A percentile compares a stretch with the other conserved stretches of the same genome.
Conservation (phyloP, 1,140 invertebrate genomes). For the Drosophila melanogaster region Release_6_plus_ISO1_MT NT_033779.5:18837501-18838000, state of each 20-base stretch:
- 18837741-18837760: slow-evolving; percentile 43
- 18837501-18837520: slow-evolving; percentile 56
- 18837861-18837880: slow-evolving; percentile 28
- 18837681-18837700: slow-evolving; percentile 54
- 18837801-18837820: slow-evolving; percentile 67
- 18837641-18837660: slow-evolving; percentile 62
- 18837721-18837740: slow-evolving; percentile 53
- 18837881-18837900: slow-evolving; percentile 63
- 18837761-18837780: slow-evolving; percentile 77
- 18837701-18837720: slow-evolving; percentile 47
- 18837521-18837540: slow-evolving; percentile 81
- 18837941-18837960: slow-evolving; percentile 2
- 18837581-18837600: slow-evolving; percentile 87
- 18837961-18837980: slow-evolving; percentile 28
- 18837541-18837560: slow-evolving; percentile 87
- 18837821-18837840: slow-evolving; percentile 79
- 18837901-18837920: slow-evolving; percentile 56
- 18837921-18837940: slow-evolving; percentile 28
- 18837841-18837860: slow-evolving; percentile 47
- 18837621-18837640: slow-evolving; percentile 58
- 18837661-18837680: slow-evolving; percentile 60
- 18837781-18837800: slow-evolving; percentile 33
- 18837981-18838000: slow-evolving; percentile 37
- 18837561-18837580: slow-evolving; percentile 87
- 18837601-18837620: slow-evolving; percentile 69